Evolutionary conservation across 2,888 invertebrate genomes (phyloP).

Genomic region (Drosophila quasianomalipes): DNA sequence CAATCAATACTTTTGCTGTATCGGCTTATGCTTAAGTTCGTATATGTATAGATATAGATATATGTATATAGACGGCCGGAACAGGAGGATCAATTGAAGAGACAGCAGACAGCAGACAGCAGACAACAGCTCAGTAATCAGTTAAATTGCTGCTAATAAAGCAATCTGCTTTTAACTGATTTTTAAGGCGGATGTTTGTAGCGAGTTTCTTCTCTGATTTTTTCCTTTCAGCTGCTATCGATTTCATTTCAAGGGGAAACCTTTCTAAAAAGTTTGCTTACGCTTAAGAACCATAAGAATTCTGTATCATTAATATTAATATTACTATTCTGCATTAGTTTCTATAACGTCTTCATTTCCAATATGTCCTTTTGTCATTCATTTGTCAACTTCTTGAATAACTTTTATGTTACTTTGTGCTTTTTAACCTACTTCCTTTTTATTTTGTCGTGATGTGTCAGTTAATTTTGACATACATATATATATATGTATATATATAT

Average conservation of each 20-base stretch:
- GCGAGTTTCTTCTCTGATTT: not conserved
- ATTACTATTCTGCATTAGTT: slow-evolving; percentile 1
- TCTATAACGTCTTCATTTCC: not conserved
- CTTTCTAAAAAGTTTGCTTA: slow-evolving; percentile 1
- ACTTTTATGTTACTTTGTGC: slow-evolving; percentile 5
- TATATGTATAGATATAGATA: slow-evolving; percentile 1
- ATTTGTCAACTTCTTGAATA: slow-evolving; percentile 44
- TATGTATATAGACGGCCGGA: slow-evolving; percentile 21
- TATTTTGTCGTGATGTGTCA: slow-evolving; percentile 64
- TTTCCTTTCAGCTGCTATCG: slow-evolving; percentile 17
- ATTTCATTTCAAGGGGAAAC: slow-evolving; percentile 15
- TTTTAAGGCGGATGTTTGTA: slow-evolving; percentile 45
- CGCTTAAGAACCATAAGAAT: not conserved
- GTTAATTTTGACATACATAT: slow-evolving; percentile 36
- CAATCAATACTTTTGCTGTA: slow-evolving; percentile 75
- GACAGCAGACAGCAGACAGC: not conserved
- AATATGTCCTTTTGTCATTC: slow-evolving; percentile 42
- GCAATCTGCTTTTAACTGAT: slow-evolving; percentile 24
- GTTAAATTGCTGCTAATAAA: slow-evolving; percentile 45
- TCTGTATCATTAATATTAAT: not conserved
- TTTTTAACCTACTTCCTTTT: slow-evolving; percentile 19
- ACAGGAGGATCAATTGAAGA: slow-evolving; percentile 45
- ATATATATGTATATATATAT: slow-evolving; percentile 38
- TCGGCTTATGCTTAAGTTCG: slow-evolving; percentile 60
- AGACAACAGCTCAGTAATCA: not conserved